Evolutionary conservation across 35 echinoderm and acorn worm species (phyloP), one percentile per base, ranked within the genome.

Genomic region (Holothuria glaberrima): DNA sequence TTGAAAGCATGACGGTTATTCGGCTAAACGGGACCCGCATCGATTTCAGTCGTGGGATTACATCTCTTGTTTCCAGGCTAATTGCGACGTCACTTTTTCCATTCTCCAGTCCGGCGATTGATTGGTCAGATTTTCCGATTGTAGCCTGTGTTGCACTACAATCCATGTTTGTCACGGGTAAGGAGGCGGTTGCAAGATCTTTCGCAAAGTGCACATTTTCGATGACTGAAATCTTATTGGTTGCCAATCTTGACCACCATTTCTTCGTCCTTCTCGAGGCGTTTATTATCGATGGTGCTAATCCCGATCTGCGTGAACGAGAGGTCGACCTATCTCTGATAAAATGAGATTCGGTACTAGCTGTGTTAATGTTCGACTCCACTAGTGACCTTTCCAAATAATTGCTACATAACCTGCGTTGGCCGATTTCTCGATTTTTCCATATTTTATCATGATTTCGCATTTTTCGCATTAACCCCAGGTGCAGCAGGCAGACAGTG

Each of bases 1-100:
- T 50, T 26, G 79, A 82, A 16, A 82, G 22, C 79, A 82, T 82
- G 20, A 82, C 16, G 0, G 79, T 82, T n/a, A 82, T 60, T 1
- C 79, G 36, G 12, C 57, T 57, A 9, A 25, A 35, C 44, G 3
- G 33, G 74, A 46, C 24, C 22, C 31, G 6, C 25, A 2, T 69
- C 25, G 74, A 35, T 12, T 6, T 20, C 14, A 6, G 74, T n/a
- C 35, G 33, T 9, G 9, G 6, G 73, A 7, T 18, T 35, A 30
- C 7, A 7, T 34, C 30, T 35, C 16, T 26, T 38, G 13, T 44
- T 24, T 48, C 6, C 19, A 36, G 20, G 3, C 2, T 77, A 22
- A 44, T 24, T 9, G 9, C 9, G 7, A 24, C 6, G 2, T 33
- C 73, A 9, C 9, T 48, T 77, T 9, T 24, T 77, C 0, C 20